Base-by-base conservation (phyloP, 2,888 invertebrate species). In the Ormyrus labotus region DNA sequence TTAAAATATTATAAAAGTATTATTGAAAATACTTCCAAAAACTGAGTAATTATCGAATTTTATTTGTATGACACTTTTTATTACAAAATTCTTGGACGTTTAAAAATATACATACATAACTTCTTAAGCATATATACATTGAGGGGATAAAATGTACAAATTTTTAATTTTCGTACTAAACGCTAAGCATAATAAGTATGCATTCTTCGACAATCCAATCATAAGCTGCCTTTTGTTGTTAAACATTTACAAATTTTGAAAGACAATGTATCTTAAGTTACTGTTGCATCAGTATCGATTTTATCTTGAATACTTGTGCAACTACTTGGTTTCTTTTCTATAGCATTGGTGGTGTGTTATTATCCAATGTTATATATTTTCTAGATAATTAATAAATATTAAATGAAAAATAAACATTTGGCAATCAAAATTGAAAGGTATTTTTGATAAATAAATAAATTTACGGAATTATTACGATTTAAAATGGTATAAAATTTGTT, bases 51-150 rank as follows among this genome's bases (percentile, higher is more conserved):
- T 34, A 34, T 34, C 34, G 34, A 34, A 34, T 34, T 34, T 34
- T 34, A 34, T 34, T 34, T 34, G 34, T 34, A 34, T 34, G 34
- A 34, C 34, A 34, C 34, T 34, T 81, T 78, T 75, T 48, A 73
- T 78, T 58, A 64, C 11, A 75, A 80, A 68, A 72, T 10, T 67
- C 47, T 57, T 55, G 45, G 61, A 80, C 68, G 51, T 80, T 80
- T 73, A 76, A 82, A 82, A 82, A 78, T 78, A 78, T 78, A 78
- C 78, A 78, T 65, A 70, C 74, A 73, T 55, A 81, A 65, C 34
- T 67, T 11, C 57, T 69, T 67, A 76, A 81, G 64, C 55, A 53
- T 60, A 75, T 75, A 80, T 73, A 78, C 73, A 78, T 73, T 63
- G 68, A 78, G 65, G 73, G 64, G 51, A 69, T 74, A 58, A 8